These are phyloP conservation scores for Drosophila ercepeae DNA, from an alignment of 1,140 invertebrate species.

Conservation along the genomic window DNA sequence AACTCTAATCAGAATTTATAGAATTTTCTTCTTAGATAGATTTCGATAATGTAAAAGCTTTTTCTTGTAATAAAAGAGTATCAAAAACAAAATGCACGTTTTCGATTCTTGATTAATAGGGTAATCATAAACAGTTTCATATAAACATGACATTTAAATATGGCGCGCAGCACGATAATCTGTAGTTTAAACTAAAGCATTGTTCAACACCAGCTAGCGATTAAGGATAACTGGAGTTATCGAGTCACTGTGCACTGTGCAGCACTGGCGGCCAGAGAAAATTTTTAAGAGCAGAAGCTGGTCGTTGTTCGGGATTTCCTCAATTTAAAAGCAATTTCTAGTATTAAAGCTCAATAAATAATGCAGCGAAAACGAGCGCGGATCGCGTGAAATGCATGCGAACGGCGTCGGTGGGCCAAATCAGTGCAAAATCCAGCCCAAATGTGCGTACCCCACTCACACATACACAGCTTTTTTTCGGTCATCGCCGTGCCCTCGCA, in stretches of 20 bases:
- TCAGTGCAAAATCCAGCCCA: slow-evolving; percentile 43
- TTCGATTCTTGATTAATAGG: no score
- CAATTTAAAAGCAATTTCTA: slow-evolving; percentile 53
- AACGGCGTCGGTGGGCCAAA: slow-evolving; percentile 58
- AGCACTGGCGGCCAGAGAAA: slow-evolving; percentile 12
- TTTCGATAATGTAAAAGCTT: no score
- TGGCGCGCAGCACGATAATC: neutral
- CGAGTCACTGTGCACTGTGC: neutral
- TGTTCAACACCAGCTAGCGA: neutral
- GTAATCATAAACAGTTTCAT: neutral
- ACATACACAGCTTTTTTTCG: slow-evolving; percentile 67
- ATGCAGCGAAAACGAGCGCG: slow-evolving; percentile 31
- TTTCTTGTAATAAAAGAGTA: no score
- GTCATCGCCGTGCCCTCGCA: slow-evolving; percentile 63
- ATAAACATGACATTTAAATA: neutral
- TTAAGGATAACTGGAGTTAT: neutral
- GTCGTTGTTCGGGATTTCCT: slow-evolving; percentile 49
- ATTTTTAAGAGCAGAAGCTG: slow-evolving; percentile 37
- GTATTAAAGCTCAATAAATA: slow-evolving; percentile 38
- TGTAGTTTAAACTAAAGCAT: neutral
- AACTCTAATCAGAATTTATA: no score
- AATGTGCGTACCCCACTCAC: slow-evolving; percentile 51
- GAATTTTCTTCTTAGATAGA: no score
- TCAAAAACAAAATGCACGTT: no score
- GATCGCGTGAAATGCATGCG: slow-evolving; percentile 61